phyloP scores from a whole-genome alignment of 2,888 invertebrate genomes.

The Achlya flavicornis region DNA sequence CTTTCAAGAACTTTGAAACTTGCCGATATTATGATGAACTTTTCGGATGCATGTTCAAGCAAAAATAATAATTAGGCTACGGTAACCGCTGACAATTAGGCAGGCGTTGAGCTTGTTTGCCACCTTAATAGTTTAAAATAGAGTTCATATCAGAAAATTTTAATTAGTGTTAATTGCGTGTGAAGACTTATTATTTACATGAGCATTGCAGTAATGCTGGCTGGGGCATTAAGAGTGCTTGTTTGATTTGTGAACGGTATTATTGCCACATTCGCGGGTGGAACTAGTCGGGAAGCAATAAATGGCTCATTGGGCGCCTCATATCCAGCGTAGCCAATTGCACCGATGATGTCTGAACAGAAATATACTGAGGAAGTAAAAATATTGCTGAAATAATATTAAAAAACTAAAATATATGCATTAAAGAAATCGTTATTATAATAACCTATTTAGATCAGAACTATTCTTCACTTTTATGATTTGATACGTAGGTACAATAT shows the following conservation, averaged over 20 bases:
- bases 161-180: too few relatives aligned
- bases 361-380: conserved; percentile 4
- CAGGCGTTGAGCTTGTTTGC: too few relatives aligned
- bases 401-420: too few relatives aligned
- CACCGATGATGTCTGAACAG: conserved; percentile 26
- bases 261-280: conserved; percentile 60
- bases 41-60: not conserved
- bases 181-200: conserved; percentile 41
- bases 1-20: not conserved
- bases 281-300: conserved; percentile 52
- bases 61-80: too few relatives aligned
- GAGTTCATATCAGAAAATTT: too few relatives aligned
- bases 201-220: conserved; percentile 66
- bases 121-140: too few relatives aligned
- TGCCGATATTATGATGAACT: not conserved
- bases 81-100: too few relatives aligned
- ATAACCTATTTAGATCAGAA: not conserved
- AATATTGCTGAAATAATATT: not conserved
- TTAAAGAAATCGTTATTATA: too few relatives aligned
- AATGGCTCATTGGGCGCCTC: conserved; percentile 47
- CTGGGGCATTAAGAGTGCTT: conserved; percentile 69
- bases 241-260: conserved; percentile 60
- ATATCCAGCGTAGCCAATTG: conserved; percentile 26
- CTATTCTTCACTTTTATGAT: not conserved
- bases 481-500: not conserved